Evolutionary conservation across 2,888 invertebrate species (phyloP), one percentile per base, ranked within the genome.

Genomic region (Drosophila prostipennis): DNA sequence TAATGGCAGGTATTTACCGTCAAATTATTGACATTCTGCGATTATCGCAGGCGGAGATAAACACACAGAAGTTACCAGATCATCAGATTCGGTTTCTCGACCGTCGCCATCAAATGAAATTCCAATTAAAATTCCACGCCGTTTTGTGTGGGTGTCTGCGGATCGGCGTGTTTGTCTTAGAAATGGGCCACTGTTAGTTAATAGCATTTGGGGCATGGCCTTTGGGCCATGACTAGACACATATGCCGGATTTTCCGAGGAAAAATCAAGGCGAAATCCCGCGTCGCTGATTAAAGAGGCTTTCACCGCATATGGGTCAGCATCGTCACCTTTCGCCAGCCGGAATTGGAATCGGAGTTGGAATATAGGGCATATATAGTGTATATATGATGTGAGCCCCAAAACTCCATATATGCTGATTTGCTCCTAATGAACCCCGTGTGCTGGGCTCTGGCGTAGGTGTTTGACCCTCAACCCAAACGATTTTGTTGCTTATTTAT

Each of bases 301-400:
- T 82, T 82, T 82, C 82, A 82, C 82, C 82, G 71, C 87, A 77
- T 79, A 82, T 81, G 81, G 81, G 87, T 81, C 81, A 81, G 86
- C 88, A 73, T 80, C 86, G 78, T 52, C 82, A 82, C 82, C 82
- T 87, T 82, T 87, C 88, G 87, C 88, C 81, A 69, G 78, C 16
- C 32, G 37, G 19, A 45, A 71, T 67, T 42, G 34, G 64, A 39
- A 34, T 29, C n/a, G 37, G 29, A 45, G 59, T 54, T 42, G 34
- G 64, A 34, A 40, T 39, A 73, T 56, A 56, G 52, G 61, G 53
- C 54, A 54, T 16, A 14, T 14, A 32, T 26, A 6, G 13, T 14
- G 6, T 6, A 19, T 6, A 10, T 37, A 11, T 34, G 34, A 10
- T 37, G 7, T 34, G 34, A 29, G 43, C 26, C 26, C 26, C n/a